These are phyloP conservation scores for Pyrocoelia pectoralis DNA, from an alignment of 2,888 invertebrate species.

Conservation along the genomic window DNA sequence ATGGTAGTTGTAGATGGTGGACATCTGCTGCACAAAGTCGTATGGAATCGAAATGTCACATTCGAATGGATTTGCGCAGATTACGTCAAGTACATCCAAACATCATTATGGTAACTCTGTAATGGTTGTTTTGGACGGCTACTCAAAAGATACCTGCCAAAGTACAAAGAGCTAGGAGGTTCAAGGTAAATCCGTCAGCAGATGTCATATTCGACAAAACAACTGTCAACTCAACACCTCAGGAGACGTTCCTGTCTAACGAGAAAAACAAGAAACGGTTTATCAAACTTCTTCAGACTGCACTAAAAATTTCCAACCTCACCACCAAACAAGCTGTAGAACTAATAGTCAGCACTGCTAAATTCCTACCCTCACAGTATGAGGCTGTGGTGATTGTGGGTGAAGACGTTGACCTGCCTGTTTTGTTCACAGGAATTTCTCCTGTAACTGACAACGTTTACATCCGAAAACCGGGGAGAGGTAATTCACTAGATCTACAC, in stretches of 20 bases:
- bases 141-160: neutral
- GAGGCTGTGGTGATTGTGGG: too few relatives aligned
- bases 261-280: slow-evolving; percentile 7
- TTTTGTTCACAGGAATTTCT: slow-evolving; percentile 7
- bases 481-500: too few relatives aligned
- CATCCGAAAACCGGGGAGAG: too few relatives aligned
- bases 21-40: too few relatives aligned
- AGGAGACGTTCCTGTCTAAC: slow-evolving; percentile 2
- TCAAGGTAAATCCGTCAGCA: neutral
- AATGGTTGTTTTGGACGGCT: slow-evolving; percentile 8
- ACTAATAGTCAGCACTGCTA: slow-evolving; percentile 5
- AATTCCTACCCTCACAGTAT: neutral
- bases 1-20: slow-evolving; percentile 10
- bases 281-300: too few relatives aligned
- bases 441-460: too few relatives aligned
- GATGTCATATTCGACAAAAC: too few relatives aligned
- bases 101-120: slow-evolving; percentile 5
- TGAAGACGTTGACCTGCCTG: too few relatives aligned
- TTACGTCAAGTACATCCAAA: slow-evolving; percentile 9
- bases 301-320: too few relatives aligned
- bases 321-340: too few relatives aligned
- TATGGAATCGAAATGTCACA: slow-evolving; percentile 8
- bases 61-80: slow-evolving; percentile 5
- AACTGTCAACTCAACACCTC: too few relatives aligned
- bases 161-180: neutral